Evolutionary conservation across 2,113 vertebrate species (phyloP), one percentile per base, ranked within the genome.

Genomic region (Sebastes schlegelii): DNA sequence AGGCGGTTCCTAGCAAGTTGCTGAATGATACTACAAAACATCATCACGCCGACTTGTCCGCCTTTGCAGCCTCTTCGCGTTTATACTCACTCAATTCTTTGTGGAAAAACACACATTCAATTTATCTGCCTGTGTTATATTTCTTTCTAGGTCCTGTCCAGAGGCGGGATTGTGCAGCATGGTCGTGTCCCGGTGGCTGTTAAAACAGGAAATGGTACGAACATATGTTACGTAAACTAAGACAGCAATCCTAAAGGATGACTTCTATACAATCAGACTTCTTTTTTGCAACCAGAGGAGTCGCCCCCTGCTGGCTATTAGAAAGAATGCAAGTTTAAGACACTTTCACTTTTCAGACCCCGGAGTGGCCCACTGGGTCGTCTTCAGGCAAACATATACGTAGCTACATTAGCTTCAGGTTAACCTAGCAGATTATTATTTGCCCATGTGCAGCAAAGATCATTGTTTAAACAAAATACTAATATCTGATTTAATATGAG

Each of bases 101-200:
- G 19, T 57, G 54, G 34, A 19, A 19, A 62, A 43, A 19, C 4
- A 13, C 1, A 11, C 26, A 8, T 62, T 17, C 46, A 4, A 40
- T 70, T 11, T 23, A 2, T 63, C 4, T 80, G 51, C 1, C 61
- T 77, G 46, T 17, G 5, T 63, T 43, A 0, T 80, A 5, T 84
- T 19, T 52, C 8, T 67, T 62, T 76, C 6, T 49, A 96, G 95
- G 94, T 96, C 67, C 58, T 92, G 80, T 94, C 95, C 68, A 95
- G 67, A 91, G 95, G 95, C 26, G 79, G 57, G 17, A 49, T 94
- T 34, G 87, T 89, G 54, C 88, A 86, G 26, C 79, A 94, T 4
- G 94, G 89, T 0, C 66, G 7, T 21, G 2, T 95, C 43, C 73
- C 90, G 12, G 77, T 87, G 49, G 45, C 48, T 21, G 86, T 95